Percentiles rank a stretch among this genome's conserved stretches.
These are phyloP conservation scores for Orius laevigatus DNA, from an alignment of 1,140 invertebrate genomes.

Conservation along the genomic window DNA sequence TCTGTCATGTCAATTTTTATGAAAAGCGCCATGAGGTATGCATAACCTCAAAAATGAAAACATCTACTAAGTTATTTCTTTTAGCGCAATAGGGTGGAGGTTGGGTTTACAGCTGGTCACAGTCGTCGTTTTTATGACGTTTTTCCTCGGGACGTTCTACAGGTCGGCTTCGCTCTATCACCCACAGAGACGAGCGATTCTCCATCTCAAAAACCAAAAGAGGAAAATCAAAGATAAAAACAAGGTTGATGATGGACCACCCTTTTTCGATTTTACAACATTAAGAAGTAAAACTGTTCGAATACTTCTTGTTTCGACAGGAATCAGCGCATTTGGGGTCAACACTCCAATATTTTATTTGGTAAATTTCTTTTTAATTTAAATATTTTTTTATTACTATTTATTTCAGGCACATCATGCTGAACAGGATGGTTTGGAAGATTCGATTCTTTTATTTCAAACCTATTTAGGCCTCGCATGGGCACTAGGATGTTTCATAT, in stretches of 20 bases:
- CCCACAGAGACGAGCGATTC: slow-evolving; percentile 70
- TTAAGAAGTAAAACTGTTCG: slow-evolving; percentile 68
- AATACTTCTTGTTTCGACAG: slow-evolving; percentile 63
- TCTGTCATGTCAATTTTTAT: slow-evolving; percentile 67
- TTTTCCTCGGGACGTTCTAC: slow-evolving; percentile 76
- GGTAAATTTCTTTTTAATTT: slow-evolving; percentile 28
- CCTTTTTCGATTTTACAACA: slow-evolving; percentile 74
- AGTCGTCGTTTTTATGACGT: slow-evolving; percentile 64
- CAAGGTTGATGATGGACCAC: slow-evolving; percentile 53
- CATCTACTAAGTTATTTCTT: slow-evolving; percentile 17
- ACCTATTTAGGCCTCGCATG: slow-evolving; percentile 67
- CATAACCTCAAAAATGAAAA: slow-evolving; percentile 2
- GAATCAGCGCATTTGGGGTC: slow-evolving; percentile 58
- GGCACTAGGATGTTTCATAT: slow-evolving; percentile 60
- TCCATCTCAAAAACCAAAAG: slow-evolving; percentile 82
- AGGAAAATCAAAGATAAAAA: slow-evolving; percentile 63
- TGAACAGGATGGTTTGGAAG: slow-evolving; percentile 51
- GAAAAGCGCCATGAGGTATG: slow-evolving; percentile 58
- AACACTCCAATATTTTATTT: slow-evolving; percentile 76
- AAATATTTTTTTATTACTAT: slow-evolving; percentile 2
- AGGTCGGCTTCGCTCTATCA: slow-evolving; percentile 79
- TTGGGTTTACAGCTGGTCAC: slow-evolving; percentile 73
- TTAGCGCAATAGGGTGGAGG: slow-evolving; percentile 73
- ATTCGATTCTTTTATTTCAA: slow-evolving; percentile 53
- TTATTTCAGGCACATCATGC: slow-evolving; percentile 47